phyloP scores from a whole-genome alignment of 2,113 vertebrate species.

The Caranx melampygus region DNA sequence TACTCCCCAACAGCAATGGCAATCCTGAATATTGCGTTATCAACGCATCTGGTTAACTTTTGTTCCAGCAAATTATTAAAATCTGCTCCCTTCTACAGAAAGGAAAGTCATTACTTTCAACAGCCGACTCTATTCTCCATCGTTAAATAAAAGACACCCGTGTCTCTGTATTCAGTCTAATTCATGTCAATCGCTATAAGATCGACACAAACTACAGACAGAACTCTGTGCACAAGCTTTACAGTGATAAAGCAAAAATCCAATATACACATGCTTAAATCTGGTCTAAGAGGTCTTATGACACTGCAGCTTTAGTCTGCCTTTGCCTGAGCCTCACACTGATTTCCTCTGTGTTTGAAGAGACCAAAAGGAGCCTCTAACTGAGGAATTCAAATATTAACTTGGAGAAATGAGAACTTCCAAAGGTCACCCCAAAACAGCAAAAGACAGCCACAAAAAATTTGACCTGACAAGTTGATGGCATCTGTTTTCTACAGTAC shows the following conservation, averaged over 20 bases:
- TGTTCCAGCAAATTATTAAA: conserved; percentile 46
- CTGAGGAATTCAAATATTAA: conserved; percentile 38
- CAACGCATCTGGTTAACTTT: background rate
- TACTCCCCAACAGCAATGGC: conserved; percentile 6
- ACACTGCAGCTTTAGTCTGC: conserved; percentile 31
- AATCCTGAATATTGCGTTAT: conserved; percentile 19
- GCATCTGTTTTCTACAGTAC: conserved; percentile 35
- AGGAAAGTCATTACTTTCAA: conserved; percentile 3
- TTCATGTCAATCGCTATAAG: conserved; percentile 47
- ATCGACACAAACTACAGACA: conserved; percentile 33
- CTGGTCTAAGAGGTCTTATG: conserved; percentile 40
- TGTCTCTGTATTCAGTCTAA: conserved; percentile 41
- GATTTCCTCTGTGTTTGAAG: conserved; percentile 29
- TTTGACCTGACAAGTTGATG: conserved; percentile 22
- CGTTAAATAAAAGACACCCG: conserved; percentile 6
- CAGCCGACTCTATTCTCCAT: conserved; percentile 29
- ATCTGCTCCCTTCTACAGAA: conserved; percentile 9
- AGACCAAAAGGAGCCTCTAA: conserved; percentile 2
- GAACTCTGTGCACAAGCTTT: conserved; percentile 41
- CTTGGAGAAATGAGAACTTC: conserved; percentile 26
- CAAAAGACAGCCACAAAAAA: conserved; percentile 14
- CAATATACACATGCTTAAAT: conserved; percentile 29
- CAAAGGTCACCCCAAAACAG: conserved; percentile 39
- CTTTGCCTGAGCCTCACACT: conserved; percentile 35
- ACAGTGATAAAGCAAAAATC: conserved; percentile 37